Evolutionary conservation across 2,797 vertebrate species (phyloP).

Genomic region (Antrozous pallidus): DNA sequence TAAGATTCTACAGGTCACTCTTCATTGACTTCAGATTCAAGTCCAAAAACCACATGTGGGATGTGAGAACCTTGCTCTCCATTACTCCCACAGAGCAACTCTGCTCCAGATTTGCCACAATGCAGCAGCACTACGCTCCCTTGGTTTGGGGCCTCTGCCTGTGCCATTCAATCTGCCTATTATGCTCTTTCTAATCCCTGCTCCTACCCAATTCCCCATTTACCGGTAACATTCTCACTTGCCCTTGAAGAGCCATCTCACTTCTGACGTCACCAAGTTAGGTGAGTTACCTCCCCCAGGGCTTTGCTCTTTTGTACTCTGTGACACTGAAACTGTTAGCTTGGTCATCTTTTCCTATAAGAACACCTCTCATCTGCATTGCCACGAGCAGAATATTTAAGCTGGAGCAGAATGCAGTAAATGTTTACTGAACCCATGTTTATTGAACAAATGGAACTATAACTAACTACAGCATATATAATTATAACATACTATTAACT

Average conservation of each 20-base stretch:
- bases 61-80: neutral
- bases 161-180: neutral
- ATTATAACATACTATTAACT: neutral
- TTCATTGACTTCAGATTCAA: constrained; percentile 4
- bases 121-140: neutral
- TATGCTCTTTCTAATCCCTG: neutral
- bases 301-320: neutral
- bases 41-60: neutral
- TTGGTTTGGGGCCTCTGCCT: neutral
- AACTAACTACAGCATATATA: neutral
- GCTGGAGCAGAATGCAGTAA: neutral
- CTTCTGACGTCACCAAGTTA: neutral
- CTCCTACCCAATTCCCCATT: neutral
- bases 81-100: neutral
- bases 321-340: neutral
- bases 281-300: neutral
- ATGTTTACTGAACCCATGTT: neutral
- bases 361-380: neutral
- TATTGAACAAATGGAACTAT: neutral
- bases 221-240: neutral
- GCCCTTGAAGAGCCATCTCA: neutral
- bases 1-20: neutral
- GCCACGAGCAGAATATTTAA: neutral
- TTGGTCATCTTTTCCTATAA: neutral
- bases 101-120: neutral